Conservation (phyloP, 1,140 invertebrate genomes). For the Atta texana region DNA sequence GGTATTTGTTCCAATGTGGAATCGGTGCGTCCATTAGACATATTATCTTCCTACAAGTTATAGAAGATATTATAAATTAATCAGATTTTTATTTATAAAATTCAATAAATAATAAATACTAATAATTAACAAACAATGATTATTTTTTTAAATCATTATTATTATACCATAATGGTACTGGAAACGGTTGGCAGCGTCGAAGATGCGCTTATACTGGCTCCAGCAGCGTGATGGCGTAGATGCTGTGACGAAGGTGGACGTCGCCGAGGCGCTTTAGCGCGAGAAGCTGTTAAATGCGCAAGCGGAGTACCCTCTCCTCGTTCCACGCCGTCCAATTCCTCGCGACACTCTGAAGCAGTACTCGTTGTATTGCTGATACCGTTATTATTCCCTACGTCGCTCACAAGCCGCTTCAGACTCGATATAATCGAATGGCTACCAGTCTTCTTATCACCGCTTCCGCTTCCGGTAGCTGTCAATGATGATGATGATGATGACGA, state of each 20-base stretch:
- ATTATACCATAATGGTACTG: not conserved
- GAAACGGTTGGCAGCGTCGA: constrained; percentile 53
- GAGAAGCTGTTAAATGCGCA: constrained; percentile 88
- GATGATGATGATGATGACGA: constrained; percentile 68
- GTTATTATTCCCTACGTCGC: constrained; percentile 76
- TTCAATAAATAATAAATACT: not conserved
- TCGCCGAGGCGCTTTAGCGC: constrained; percentile 89
- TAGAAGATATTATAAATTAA: constrained; percentile 32
- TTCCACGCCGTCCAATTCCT: constrained; percentile 88
- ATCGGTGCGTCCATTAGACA: constrained; percentile 81
- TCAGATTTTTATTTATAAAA: not conserved
- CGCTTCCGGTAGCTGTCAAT: constrained; percentile 54
- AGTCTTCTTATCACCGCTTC: constrained; percentile 77
- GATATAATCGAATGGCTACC: constrained; percentile 78
- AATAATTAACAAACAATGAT: no score
- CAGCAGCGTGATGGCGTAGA: constrained; percentile 79
- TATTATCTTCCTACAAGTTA: constrained; percentile 79
- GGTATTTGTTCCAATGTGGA: constrained; percentile 75
- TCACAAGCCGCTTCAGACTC: constrained; percentile 81
- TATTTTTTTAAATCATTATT: no score
- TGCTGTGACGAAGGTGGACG: constrained; percentile 88
- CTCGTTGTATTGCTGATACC: constrained; percentile 75
- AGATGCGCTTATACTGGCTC: constrained; percentile 57
- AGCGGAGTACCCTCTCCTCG: constrained; percentile 87
- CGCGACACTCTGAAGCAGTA: constrained; percentile 77